Conservation (phyloP, 1,140 invertebrate species). For the Sarcophaga bullata region DNA sequence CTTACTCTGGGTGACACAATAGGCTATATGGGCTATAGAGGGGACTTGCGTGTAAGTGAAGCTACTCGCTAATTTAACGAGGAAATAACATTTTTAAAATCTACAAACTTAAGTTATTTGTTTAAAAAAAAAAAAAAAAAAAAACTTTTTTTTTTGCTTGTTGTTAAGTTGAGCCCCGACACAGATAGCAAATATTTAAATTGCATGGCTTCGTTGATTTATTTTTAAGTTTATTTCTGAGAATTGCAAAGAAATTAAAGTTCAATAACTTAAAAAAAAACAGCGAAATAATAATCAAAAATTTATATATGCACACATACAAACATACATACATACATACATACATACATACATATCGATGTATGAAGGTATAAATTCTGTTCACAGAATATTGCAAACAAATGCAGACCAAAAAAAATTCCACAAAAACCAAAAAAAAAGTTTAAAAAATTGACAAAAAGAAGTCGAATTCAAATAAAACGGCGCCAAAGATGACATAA, state of each 20-base stretch:
- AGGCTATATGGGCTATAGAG: no score
- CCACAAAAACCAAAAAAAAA: neutral
- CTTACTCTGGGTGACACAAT: no score
- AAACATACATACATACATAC: no score
- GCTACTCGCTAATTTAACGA: no score
- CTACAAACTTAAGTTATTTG: no score
- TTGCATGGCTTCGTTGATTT: neutral
- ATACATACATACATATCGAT: no score
- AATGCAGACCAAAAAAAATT: conserved; percentile 10
- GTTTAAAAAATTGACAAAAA: neutral
- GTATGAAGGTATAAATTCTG: no score
- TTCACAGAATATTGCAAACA: neutral
- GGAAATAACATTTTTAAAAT: no score
- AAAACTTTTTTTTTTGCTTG: no score
- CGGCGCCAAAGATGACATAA: conserved; percentile 39
- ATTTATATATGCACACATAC: neutral
- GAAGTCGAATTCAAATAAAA: conserved; percentile 35
- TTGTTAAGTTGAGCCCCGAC: neutral
- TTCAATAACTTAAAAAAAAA: conserved; percentile 8
- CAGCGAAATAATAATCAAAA: neutral
- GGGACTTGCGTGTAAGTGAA: no score
- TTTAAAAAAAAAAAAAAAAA: no score
- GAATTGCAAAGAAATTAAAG: neutral
- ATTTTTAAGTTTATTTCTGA: neutral
- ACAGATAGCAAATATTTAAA: neutral